Evolutionary conservation across 2,797 vertebrate genomes (phyloP).

Genomic region (Sebastes dallii): DNA sequence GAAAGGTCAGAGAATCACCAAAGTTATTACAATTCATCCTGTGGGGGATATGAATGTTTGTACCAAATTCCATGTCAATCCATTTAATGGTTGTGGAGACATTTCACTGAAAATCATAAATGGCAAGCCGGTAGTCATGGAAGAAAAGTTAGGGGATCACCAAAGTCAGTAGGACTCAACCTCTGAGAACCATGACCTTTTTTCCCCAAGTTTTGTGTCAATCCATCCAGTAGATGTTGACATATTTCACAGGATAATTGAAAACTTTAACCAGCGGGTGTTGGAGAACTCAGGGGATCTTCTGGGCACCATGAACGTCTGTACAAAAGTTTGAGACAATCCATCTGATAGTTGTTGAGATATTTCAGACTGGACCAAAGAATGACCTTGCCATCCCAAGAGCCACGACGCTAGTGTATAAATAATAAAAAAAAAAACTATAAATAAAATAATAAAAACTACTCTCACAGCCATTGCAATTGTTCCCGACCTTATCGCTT

Average conservation of each 20-base stretch:
- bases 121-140: background rate
- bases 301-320: background rate
- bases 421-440: background rate
- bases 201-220: background rate
- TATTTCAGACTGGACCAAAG: background rate
- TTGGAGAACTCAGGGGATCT: background rate
- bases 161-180: too few relatives aligned
- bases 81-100: background rate
- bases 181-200: too few relatives aligned
- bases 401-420: background rate
- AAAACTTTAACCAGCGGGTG: background rate
- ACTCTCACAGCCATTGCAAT: background rate
- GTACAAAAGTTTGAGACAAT: background rate
- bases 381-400: background rate
- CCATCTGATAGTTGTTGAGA: background rate
- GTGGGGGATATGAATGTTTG: background rate
- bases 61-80: background rate
- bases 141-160: background rate
- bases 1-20: too few relatives aligned
- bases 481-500: constrained; percentile 19
- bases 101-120: background rate
- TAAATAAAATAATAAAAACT: background rate
- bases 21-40: background rate
- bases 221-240: background rate
- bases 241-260: background rate